Base-by-base conservation (phyloP, 23 tunicate species). In the Styela plicata region DNA sequence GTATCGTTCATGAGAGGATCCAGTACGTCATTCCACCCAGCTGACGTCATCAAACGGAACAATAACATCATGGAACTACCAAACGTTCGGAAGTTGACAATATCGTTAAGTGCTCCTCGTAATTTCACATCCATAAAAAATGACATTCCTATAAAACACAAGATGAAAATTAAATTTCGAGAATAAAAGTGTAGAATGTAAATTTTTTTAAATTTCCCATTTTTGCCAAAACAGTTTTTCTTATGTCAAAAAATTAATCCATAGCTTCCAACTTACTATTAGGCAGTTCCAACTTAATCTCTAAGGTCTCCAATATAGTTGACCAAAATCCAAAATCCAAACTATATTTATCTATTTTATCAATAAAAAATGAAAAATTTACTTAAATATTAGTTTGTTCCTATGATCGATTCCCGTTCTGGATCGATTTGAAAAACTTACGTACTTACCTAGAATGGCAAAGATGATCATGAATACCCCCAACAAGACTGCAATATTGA, bases 21-120 rank as follows among this genome's bases (percentile, higher is more conserved):
- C 30, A 94, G 83, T 21, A 94, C 90, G 73, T 94, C 98, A 82
- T 94, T 94, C 98, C 98, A 94, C 2, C 98, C 98, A 63, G 94
- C 98, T 5, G 94, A 88, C 2, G 94, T 94, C 67, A 94, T 86
- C 79, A 92, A 64, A 30, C 97, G 91, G 79, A 92, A 92, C 18
- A 92, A 79, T 25, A 92, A 74, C 89, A 92, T 52, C 74, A 92
- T 36, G 2, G 97, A 88, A 69, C 87, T 87, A 18, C 86, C 92
- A 73, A 92, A 92, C 16, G 97, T 92, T 65, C 82, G 80, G 69
- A 92, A 92, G 57, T 92, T 92, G 24, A 92, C 97, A 63, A 84
- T 82, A 76, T 92, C 92, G 80, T 92, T 92, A n/a, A 92, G 74
- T 10, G 97, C 92, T 22, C 89, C 97, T 67, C 31, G 44, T 18